Evolutionary conservation across 2,113 vertebrate genomes (phyloP).

Genomic region (Cyanistes caeruleus): DNA sequence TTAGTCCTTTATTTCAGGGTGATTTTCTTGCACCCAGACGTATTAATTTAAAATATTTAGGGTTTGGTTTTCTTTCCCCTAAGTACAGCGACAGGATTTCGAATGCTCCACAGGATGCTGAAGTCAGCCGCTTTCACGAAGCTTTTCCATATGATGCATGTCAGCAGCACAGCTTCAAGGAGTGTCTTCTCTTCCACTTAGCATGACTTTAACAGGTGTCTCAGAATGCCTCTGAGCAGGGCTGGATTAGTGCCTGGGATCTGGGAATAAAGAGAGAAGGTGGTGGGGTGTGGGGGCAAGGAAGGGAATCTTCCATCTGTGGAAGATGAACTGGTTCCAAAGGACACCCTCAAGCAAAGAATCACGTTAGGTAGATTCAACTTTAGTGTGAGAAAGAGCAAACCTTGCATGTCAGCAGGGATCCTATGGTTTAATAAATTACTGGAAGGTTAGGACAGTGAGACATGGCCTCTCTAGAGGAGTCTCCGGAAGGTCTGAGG

Average conservation of each 20-base stretch:
- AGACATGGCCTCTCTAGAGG: neutral
- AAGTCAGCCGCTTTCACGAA: neutral
- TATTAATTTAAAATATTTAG: neutral
- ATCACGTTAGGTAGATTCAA: neutral
- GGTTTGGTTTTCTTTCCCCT: neutral
- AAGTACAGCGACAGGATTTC: neutral
- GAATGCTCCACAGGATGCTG: neutral
- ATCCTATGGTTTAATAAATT: slow-evolving; percentile 14
- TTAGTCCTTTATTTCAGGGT: neutral
- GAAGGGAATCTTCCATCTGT: neutral
- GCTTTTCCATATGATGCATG: slow-evolving; percentile 12
- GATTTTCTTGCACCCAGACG: neutral
- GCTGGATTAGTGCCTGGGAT: neutral
- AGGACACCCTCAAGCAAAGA: neutral
- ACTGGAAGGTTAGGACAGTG: neutral
- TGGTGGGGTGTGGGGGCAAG: neutral
- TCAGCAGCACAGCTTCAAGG: neutral
- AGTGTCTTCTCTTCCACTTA: neutral
- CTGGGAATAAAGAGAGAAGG: neutral
- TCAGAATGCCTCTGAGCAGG: neutral
- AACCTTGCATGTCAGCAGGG: neutral
- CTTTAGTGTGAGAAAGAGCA: slow-evolving; percentile 28
- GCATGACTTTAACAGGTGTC: neutral
- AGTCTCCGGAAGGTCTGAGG: neutral
- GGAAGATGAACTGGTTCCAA: slow-evolving; percentile 5